Percentiles rank a stretch among this genome's conserved stretches.
phyloP scores from a whole-genome alignment of 2,888 invertebrate genomes.

The Diabrotica balteata region DNA sequence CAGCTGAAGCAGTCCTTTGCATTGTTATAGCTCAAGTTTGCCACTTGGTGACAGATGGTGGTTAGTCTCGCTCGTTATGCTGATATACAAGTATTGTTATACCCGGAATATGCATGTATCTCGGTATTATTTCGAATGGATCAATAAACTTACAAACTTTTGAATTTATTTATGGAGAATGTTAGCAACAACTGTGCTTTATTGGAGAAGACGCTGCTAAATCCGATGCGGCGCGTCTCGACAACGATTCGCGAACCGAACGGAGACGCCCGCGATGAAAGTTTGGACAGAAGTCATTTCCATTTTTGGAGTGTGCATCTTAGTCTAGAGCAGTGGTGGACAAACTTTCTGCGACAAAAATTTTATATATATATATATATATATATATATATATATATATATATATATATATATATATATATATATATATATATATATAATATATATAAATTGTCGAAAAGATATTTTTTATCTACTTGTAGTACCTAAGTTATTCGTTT shows the following conservation, averaged over 20 bases:
- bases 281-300: too few species aligned
- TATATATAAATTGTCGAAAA: too few species aligned
- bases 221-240: too few species aligned
- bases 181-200: slow-evolving; percentile 34
- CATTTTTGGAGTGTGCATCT: too few species aligned
- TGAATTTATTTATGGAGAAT: slow-evolving; percentile 29
- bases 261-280: background rate
- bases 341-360: too few species aligned
- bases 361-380: too few species aligned
- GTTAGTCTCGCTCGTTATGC: slow-evolving; percentile 29
- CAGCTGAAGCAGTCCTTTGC: slow-evolving; percentile 29
- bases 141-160: slow-evolving; percentile 31
- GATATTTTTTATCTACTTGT: too few species aligned
- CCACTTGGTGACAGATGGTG: slow-evolving; percentile 35
- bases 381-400: too few species aligned
- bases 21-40: slow-evolving; percentile 34
- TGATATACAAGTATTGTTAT: slow-evolving; percentile 36
- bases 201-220: slow-evolving; percentile 19
- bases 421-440: too few species aligned
- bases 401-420: too few species aligned
- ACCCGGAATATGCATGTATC: slow-evolving; percentile 33
- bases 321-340: too few species aligned
- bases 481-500: too few species aligned
- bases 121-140: slow-evolving; percentile 29
- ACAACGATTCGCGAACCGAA: background rate